Evolutionary conservation across 2,888 invertebrate genomes (phyloP), one percentile per base, ranked within the genome.

Genomic region (Leptinotarsa rubiginosa): DNA sequence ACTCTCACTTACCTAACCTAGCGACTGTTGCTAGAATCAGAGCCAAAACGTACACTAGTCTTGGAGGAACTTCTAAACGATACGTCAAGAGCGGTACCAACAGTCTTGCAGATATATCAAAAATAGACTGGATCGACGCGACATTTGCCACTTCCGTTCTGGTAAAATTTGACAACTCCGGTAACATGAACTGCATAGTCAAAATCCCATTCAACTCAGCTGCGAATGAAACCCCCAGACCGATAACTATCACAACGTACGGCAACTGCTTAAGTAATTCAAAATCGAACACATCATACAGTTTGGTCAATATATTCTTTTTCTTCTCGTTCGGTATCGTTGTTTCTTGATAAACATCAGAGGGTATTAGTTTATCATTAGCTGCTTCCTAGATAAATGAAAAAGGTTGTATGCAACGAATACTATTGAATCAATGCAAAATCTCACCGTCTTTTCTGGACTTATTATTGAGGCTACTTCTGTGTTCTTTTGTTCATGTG

Each of bases 131-230:
- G 16, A 88, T 81, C 3, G 88, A 87, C 75, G 87, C 84, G 12
- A 87, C 83, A 4, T 82, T 84, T 0, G 88, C 89, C 4, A 89
- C 83, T 20, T 86, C 84, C 1, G 81, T 76, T 65, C 83, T 81
- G 3, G 81, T 78, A 65, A 89, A 86, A 1, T 81, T 79, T 1
- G 87, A 84, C 31, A 89, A 81, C 75, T 87, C 86, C 3, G 85
- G 80, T 20, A 89, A 80, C 31, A 89, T 87, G 74, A 89, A 89
- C 41, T 89, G 89, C 54, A 87, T 86, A 87, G 89, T 88, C 18
- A 89, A 77, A 70, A 88, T 86, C 64, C 89, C 88, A 80, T 89
- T 89, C 4, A 88, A 82, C 79, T 89, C 89, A 2, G 89, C 86
- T 22, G 88, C 89, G 73, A 88, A 89, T 31, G 87, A 88, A 20